A percentile compares a stretch with the other conserved stretches of the same genome.
phyloP scores from a whole-genome alignment of 2,113 vertebrate species.

The Brachyhypopomus gauderio region DNA sequence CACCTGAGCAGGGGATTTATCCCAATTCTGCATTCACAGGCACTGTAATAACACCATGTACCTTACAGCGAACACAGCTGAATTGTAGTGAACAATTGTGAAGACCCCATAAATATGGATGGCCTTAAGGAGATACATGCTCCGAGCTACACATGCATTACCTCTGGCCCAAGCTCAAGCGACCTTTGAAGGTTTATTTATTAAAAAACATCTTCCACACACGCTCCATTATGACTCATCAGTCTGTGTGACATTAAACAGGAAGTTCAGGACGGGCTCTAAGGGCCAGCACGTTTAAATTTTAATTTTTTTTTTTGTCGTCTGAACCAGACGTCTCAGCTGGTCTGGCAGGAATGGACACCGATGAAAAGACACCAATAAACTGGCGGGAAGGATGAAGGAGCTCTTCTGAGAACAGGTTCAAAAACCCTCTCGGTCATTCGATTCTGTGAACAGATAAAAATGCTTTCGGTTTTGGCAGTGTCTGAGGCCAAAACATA shows the following conservation, averaged over 20 bases:
- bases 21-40: neutral
- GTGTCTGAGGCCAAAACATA: slow-evolving; percentile 10
- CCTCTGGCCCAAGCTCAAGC: neutral
- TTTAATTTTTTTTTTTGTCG: no score
- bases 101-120: neutral
- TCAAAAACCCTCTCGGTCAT: neutral
- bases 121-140: no score
- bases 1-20: slow-evolving; percentile 24
- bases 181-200: neutral
- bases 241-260: slow-evolving; percentile 24
- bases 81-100: neutral
- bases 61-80: neutral
- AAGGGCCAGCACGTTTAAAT: neutral
- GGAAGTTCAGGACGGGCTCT: neutral
- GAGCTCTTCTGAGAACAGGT: slow-evolving; percentile 6
- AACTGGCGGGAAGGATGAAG: slow-evolving; percentile 21
- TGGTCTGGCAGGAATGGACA: neutral
- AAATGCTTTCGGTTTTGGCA: slow-evolving; percentile 7
- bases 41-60: neutral
- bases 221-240: neutral
- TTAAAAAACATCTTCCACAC: neutral
- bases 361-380: slow-evolving; percentile 16
- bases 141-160: no score
- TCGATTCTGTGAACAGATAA: slow-evolving; percentile 38
- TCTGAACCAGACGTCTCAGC: slow-evolving; percentile 10